These are phyloP conservation scores for Yponomeuta evonymella DNA, from an alignment of 2,888 invertebrate species.

Conservation along the genomic window DNA sequence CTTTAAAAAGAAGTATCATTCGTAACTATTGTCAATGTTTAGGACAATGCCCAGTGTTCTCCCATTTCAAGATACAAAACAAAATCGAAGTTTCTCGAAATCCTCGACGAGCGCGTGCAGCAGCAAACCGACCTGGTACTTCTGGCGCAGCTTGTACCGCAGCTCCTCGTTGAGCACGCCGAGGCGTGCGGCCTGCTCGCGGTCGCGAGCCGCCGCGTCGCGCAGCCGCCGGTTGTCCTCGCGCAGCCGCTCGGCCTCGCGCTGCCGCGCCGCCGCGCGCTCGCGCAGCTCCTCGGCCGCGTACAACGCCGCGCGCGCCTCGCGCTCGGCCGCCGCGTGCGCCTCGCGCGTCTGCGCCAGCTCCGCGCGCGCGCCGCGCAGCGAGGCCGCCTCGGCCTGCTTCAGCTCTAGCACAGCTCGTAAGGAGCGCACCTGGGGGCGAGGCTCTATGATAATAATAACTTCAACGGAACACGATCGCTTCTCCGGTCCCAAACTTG, in stretches of 20 bases:
- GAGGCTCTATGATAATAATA: background rate
- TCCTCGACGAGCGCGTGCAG: no score
- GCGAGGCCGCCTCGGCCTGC: conserved; percentile 87
- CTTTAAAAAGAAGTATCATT: no score
- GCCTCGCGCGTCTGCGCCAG: conserved; percentile 84
- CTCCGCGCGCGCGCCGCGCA: conserved; percentile 83
- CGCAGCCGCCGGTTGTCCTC: conserved; percentile 83
- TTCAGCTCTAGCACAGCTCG: conserved; percentile 92
- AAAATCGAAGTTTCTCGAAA: no score
- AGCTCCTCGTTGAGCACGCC: conserved; percentile 92
- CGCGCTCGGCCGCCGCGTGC: conserved; percentile 82
- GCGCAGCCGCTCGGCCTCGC: conserved; percentile 79
- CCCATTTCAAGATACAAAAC: no score
- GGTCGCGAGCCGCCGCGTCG: conserved; percentile 84
- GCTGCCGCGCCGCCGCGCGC: conserved; percentile 82
- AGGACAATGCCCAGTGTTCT: no score
- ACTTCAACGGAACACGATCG: no score
- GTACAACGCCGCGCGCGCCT: conserved; percentile 85
- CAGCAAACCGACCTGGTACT: conserved; percentile 78
- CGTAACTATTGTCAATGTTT: no score
- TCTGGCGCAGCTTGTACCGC: conserved; percentile 89
- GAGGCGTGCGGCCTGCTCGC: conserved; percentile 85
- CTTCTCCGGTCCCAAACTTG: no score
- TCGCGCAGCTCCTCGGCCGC: conserved; percentile 91
- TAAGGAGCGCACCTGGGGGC: conserved; percentile 77